Evolutionary conservation across 1,140 invertebrate genomes (phyloP), one percentile per base, ranked within the genome.

Genomic region (Oncopeltus fasciatus): DNA sequence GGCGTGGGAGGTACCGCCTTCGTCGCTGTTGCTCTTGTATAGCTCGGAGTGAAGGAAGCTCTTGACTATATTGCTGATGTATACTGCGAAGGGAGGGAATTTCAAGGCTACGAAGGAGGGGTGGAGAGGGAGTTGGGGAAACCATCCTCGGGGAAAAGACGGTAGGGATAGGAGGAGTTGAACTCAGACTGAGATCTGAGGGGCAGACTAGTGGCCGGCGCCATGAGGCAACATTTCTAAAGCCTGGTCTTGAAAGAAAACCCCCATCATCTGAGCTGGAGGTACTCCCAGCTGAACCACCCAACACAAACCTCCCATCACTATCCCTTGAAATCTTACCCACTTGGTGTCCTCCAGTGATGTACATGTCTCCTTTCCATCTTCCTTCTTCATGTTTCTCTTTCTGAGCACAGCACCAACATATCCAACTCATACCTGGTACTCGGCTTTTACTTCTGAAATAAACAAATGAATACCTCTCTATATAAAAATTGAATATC

Each of bases 251-350:
- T 11, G 69, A 69, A 33, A 88, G 76, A 72, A 91, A 90, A 1
- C 88, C 88, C 29, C 88, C 88, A 71, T 91, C 88, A 72, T 90
- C 88, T 68, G 87, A 89, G 57, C 83, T 85, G 26, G 78, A 77
- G 69, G 84, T 83, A 44, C 83, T 80, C 31, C 80, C 79, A 68
- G 83, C 83, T 67, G 83, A 82, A 68, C 82, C 78, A 18, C 79
- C 78, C 51, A 88, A 73, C 49, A 87, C 80, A 74, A 89, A 87
- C 47, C 83, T 79, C 38, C 85, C 85, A 72, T 87, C 84, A 21
- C 83, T 78, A 8, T 85, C 79, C 57, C 85, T 80, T 63, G 83
- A 83, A 68, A 88, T 88, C 68, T 78, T 79, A 31, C 78, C 77
- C 12, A 82, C 70, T 14, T 78, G 78, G 64, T 79, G 76, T 29